These are phyloP conservation scores for Coregonus suidteri DNA, from an alignment of 2,797 vertebrate species.

Conservation along the genomic window DNA sequence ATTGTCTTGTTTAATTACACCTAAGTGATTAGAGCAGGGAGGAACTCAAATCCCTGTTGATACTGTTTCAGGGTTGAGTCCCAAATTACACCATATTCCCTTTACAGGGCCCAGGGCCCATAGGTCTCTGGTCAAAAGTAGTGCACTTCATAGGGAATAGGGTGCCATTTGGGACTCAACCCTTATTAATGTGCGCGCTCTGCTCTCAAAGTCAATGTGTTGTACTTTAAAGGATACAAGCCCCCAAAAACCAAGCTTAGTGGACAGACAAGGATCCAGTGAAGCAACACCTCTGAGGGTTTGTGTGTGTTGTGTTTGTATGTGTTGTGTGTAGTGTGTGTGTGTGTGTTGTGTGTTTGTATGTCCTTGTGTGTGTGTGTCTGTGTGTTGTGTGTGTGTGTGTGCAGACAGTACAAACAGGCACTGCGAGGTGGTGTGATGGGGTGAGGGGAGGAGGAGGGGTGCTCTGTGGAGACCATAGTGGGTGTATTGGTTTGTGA, in stretches of 20 bases:
- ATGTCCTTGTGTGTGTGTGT: no score
- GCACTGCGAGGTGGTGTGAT: not conserved
- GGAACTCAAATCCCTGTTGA: constrained; percentile 51
- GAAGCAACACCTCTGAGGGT: constrained; percentile 33
- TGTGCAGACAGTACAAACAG: constrained; percentile 45
- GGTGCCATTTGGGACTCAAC: constrained; percentile 15
- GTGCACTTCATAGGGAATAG: no score
- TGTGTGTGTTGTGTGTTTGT: constrained; percentile 12
- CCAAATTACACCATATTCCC: no score
- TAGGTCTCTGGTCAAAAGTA: no score
- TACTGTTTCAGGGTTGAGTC: no score
- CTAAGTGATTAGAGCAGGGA: constrained; percentile 53
- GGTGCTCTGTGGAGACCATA: no score
- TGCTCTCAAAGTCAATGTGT: constrained; percentile 53
- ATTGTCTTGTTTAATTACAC: constrained; percentile 71
- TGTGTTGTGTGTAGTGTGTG: not conserved
- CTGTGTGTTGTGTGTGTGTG: constrained; percentile 11
- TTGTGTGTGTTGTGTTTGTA: no score
- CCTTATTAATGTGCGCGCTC: constrained; percentile 40
- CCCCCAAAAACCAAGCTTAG: constrained; percentile 46
- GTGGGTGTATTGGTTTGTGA: no score
- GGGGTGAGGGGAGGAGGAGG: not conserved
- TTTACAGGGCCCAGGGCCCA: no score
- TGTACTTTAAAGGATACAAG: constrained; percentile 51
- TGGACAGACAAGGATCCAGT: constrained; percentile 50